Conservation (phyloP, 35 echinoderm and acorn worm species). For the Eucidaris tribuloides region DNA sequence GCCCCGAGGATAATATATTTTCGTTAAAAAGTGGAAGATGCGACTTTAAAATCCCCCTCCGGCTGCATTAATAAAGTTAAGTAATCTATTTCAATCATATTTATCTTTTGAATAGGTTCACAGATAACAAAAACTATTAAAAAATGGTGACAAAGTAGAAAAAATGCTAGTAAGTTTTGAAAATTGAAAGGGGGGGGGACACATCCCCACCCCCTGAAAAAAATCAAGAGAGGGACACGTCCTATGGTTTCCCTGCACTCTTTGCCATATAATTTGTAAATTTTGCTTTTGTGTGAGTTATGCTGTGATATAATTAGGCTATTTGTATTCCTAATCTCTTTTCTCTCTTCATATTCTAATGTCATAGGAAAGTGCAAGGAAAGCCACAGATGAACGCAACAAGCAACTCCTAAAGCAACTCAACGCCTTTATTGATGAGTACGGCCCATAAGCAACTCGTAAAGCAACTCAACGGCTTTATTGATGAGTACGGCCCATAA, state of each 20-base stretch:
- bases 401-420: slow-evolving; percentile 82
- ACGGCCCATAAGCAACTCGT: slow-evolving; percentile 53
- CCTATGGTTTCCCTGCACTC: not conserved
- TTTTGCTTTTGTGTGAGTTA: not conserved
- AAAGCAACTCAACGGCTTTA: slow-evolving; percentile 39
- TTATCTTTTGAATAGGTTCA: too few relatives aligned
- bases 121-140: too few relatives aligned
- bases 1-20: too few relatives aligned
- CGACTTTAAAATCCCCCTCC: too few relatives aligned
- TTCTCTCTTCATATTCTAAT: not conserved
- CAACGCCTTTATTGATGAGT: slow-evolving; percentile 83
- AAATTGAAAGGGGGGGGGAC: too few relatives aligned
- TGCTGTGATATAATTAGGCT: not conserved
- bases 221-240: too few relatives aligned
- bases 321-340: not conserved
- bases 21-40: too few relatives aligned
- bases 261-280: not conserved
- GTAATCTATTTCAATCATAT: too few relatives aligned
- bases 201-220: too few relatives aligned
- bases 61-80: too few relatives aligned
- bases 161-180: too few relatives aligned
- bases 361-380: slow-evolving; percentile 54
- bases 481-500: slow-evolving; percentile 59
- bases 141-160: too few relatives aligned
- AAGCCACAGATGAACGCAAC: slow-evolving; percentile 80